These are phyloP conservation scores for Lasaia peninsularis DNA, from an alignment of 1,140 invertebrate species.

Conservation along the genomic window DNA sequence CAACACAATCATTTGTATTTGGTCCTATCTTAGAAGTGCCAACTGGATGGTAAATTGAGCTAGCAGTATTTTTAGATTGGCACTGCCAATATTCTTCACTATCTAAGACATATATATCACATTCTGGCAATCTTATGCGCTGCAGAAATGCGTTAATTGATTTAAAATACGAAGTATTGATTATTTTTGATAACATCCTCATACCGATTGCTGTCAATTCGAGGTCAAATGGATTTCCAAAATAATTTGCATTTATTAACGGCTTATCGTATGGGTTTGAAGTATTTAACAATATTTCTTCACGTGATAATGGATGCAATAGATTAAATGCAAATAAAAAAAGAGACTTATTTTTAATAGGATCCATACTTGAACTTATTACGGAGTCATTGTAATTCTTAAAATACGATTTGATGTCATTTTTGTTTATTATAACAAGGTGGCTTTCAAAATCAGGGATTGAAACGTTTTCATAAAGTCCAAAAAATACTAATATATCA, in stretches of 20 bases:
- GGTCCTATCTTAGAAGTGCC: conserved; percentile 87
- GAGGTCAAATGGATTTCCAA: conserved; percentile 84
- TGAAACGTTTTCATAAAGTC: background rate
- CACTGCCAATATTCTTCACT: conserved; percentile 82
- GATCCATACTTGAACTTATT: conserved; percentile 46
- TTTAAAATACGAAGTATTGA: conserved; percentile 62
- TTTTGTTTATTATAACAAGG: background rate
- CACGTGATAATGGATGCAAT: conserved; percentile 73
- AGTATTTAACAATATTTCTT: conserved; percentile 61
- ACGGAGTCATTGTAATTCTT: conserved; percentile 22
- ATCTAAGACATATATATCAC: conserved; percentile 57
- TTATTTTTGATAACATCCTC: conserved; percentile 50
- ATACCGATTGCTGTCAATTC: conserved; percentile 79
- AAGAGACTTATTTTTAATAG: conserved; percentile 52
- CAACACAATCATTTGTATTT: conserved; percentile 75
- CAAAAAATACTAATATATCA: background rate
- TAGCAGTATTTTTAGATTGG: conserved; percentile 66
- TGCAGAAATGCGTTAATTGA: conserved; percentile 56
- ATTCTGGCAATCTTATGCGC: conserved; percentile 61
- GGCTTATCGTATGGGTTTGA: conserved; percentile 79
- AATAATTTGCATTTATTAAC: conserved; percentile 88
- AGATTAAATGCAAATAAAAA: conserved; percentile 62
- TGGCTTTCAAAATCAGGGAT: background rate
- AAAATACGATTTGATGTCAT: background rate
- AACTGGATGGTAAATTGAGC: too few relatives aligned